Percentiles rank a stretch among this genome's conserved stretches.
Evolutionary conservation across 2,797 vertebrate species (phyloP).

Genomic region (Sciaenops ocellatus): DNA sequence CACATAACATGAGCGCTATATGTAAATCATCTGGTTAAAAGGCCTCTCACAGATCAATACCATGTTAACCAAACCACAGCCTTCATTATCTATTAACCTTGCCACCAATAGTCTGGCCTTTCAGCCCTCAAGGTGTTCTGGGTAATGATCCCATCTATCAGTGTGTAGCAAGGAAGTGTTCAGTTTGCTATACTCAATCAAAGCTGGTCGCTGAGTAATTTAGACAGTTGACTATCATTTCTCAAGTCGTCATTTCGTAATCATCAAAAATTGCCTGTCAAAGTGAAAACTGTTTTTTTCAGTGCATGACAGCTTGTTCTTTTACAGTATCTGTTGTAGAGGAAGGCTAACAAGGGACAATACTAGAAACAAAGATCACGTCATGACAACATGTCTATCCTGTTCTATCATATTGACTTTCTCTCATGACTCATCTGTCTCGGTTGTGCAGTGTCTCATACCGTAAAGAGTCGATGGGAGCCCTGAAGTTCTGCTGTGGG

Average conservation of each 20-base stretch:
- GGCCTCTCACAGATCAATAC: constrained; percentile 61
- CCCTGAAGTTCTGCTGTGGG: constrained; percentile 90
- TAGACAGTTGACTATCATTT: constrained; percentile 26
- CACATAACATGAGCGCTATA: constrained; percentile 35
- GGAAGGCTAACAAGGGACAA: background rate
- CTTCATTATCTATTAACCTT: constrained; percentile 55
- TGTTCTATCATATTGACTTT: background rate
- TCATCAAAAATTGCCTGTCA: background rate
- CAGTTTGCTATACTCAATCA: constrained; percentile 48
- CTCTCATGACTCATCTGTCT: constrained; percentile 1
- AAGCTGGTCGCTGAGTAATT: constrained; percentile 27
- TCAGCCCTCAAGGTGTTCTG: constrained; percentile 38
- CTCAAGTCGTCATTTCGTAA: constrained; percentile 7
- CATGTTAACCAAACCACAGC: constrained; percentile 57
- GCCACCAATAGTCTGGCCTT: constrained; percentile 30
- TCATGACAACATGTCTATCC: background rate
- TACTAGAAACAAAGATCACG: background rate
- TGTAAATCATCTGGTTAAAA: constrained; percentile 65
- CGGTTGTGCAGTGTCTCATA: constrained; percentile 57
- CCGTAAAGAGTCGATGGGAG: constrained; percentile 91
- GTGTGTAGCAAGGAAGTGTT: constrained; percentile 39
- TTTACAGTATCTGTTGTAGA: background rate
- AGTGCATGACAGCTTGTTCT: background rate
- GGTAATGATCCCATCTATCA: constrained; percentile 69
- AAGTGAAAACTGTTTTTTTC: background rate